A percentile compares a stretch with the other conserved stretches of the same genome.
Evolutionary conservation across 2,797 vertebrate species (phyloP).

Genomic region (Phylloscopus collybita): DNA sequence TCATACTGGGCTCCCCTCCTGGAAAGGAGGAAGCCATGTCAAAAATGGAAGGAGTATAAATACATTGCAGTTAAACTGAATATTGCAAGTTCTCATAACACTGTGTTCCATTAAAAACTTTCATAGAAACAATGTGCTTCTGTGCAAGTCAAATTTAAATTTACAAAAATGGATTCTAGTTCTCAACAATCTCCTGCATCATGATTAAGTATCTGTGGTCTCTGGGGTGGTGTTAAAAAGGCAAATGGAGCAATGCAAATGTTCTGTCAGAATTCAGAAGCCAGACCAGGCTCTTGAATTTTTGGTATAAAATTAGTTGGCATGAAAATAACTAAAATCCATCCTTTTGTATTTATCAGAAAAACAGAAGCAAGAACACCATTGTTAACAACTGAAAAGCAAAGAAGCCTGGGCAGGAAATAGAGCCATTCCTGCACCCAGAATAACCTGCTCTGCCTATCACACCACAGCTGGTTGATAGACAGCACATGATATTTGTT

Average conservation of each 20-base stretch:
- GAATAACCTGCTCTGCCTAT: neutral
- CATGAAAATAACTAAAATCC: neutral
- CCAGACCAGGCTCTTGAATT: neutral
- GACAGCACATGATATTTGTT: neutral
- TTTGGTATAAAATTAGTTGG: neutral
- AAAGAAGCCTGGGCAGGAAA: neutral
- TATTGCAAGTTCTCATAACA: neutral
- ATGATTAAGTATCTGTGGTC: neutral
- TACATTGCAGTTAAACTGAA: neutral
- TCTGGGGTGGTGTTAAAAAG: neutral
- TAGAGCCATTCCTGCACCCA: neutral
- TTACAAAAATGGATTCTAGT: neutral
- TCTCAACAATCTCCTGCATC: neutral
- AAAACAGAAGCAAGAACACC: conserved; percentile 1
- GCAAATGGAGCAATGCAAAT: neutral
- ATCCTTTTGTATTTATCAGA: neutral
- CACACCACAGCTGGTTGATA: neutral
- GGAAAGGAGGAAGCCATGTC: neutral
- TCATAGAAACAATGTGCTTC: neutral
- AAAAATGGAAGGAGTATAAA: neutral
- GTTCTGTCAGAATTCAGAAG: neutral
- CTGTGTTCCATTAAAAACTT: neutral
- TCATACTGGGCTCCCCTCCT: neutral
- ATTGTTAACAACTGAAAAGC: neutral
- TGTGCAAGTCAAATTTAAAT: neutral